Conservation (phyloP, 2,888 invertebrate species). For the Himalopsyche tibetana region DNA sequence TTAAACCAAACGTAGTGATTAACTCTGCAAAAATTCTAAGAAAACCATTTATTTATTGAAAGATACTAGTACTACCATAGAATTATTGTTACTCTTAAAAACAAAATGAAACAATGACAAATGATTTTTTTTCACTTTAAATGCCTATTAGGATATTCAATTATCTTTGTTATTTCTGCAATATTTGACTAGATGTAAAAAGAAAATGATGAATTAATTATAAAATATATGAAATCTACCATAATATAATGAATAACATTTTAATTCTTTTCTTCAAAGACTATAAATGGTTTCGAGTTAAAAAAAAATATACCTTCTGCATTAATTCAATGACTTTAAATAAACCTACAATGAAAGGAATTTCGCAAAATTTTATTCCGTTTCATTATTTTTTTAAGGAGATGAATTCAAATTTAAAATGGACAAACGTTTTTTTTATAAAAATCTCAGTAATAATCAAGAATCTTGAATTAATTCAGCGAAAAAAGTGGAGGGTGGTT, state of each 20-base stretch:
- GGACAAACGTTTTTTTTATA: slow-evolving; percentile 43
- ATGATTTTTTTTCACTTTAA: too few species aligned
- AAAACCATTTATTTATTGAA: too few species aligned
- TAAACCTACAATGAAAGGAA: slow-evolving; percentile 20
- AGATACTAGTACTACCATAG: too few species aligned
- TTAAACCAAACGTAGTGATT: too few species aligned
- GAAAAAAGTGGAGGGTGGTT: slow-evolving; percentile 32
- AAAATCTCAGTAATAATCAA: slow-evolving; percentile 43
- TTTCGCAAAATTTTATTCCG: slow-evolving; percentile 11
- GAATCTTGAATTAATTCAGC: slow-evolving; percentile 39
- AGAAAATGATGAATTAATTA: too few species aligned
- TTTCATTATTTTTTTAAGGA: slow-evolving; percentile 36
- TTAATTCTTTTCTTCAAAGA: slow-evolving; percentile 1
- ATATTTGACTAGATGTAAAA: too few species aligned
- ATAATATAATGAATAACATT: neutral
- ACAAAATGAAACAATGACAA: too few species aligned
- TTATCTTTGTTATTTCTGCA: too few species aligned
- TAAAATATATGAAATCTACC: neutral
- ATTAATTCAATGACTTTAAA: slow-evolving; percentile 39
- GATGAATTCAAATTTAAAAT: slow-evolving; percentile 42
- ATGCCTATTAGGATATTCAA: too few species aligned
- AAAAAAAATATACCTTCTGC: slow-evolving; percentile 25
- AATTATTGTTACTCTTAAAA: too few species aligned
- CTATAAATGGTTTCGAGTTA: slow-evolving; percentile 13
- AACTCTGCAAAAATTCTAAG: too few species aligned